Evolutionary conservation across 2,888 invertebrate genomes (phyloP), one percentile per base, ranked within the genome.

Genomic region (Stenurella melanura): DNA sequence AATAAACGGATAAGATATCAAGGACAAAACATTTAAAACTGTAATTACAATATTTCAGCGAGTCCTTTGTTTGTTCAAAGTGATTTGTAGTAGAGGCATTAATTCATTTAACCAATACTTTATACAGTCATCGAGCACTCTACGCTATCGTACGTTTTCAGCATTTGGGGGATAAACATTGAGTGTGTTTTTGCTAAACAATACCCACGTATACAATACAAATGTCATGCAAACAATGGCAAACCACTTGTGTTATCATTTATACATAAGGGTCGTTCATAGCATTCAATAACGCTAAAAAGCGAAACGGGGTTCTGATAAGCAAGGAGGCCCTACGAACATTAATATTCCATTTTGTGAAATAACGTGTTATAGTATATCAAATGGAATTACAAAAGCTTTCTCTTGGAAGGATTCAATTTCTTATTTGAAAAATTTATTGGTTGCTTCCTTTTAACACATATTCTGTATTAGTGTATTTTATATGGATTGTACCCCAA

Each of bases 231-330:
- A 77, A 77, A 79, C 81, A 78, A 81, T 78, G 69, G 78, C 42
- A 42, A 57, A 63, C 76, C 73, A 73, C 76, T 78, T 78, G 76
- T 74, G 75, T 77, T 80, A 81, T 81, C 80, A 78, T 80, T 81
- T 78, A 77, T 77, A 77, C 75, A 76, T 77, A 78, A 80, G 79
- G 81, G 77, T 72, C 76, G 77, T 74, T 79, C 69, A 76, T 70
- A 60, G 78, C 71, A 77, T 74, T 79, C 75, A 82, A 78, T 80
- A 76, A 78, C 73, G 75, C 79, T 78, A 75, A 79, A 82, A 80
- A 77, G 80, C 78, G 67, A 76, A 75, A 71, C 73, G 74, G 72
- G 63, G 75, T 80, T 81, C 79, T 79, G 81, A 82, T 80, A 82
- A 82, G 75, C 70, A 30, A 57, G 69, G 30, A 34, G 50, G 64